A percentile compares a stretch with the other conserved stretches of the same genome.
Evolutionary conservation across 2,113 vertebrate genomes (phyloP).

Genomic region (Verasper variegatus): DNA sequence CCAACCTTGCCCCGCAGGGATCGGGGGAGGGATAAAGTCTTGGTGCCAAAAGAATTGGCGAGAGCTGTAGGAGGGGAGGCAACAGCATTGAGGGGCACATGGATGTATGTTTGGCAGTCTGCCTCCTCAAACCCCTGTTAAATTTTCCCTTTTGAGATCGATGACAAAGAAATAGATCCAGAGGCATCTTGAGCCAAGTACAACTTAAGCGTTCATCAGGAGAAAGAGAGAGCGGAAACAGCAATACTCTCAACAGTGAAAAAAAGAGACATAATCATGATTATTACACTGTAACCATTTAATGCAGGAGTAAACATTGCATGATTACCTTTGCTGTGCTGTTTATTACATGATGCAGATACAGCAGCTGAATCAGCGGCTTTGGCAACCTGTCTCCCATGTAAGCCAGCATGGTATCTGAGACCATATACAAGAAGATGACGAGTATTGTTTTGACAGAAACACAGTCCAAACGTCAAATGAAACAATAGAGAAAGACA

Average conservation of each 20-base stretch:
- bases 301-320: slow-evolving; percentile 62
- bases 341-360: slow-evolving; percentile 58
- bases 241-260: slow-evolving; percentile 40
- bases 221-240: slow-evolving; percentile 48
- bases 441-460: slow-evolving; percentile 28
- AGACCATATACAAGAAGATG: slow-evolving; percentile 43
- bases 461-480: slow-evolving; percentile 53
- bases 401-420: slow-evolving; percentile 27
- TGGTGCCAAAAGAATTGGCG: slow-evolving; percentile 2
- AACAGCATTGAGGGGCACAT: slow-evolving; percentile 22
- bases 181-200: slow-evolving; percentile 21
- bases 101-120: slow-evolving; percentile 33
- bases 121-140: slow-evolving; percentile 35
- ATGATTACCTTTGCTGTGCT: slow-evolving; percentile 51
- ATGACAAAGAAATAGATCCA: slow-evolving; percentile 30
- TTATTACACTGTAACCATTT: slow-evolving; percentile 66
- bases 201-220: slow-evolving; percentile 44
- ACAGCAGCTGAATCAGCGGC: slow-evolving; percentile 43
- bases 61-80: too few species aligned
- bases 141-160: slow-evolving; percentile 21
- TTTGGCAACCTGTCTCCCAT: slow-evolving; percentile 17
- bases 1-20: background rate
- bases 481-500: slow-evolving; percentile 54
- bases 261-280: slow-evolving; percentile 59
- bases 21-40: background rate